Percentiles rank a stretch among this genome's conserved stretches.
These are phyloP conservation scores for Pachyseris speciosa DNA, from an alignment of 64 coral and sea anemone genomes.

Conservation along the genomic window DNA sequence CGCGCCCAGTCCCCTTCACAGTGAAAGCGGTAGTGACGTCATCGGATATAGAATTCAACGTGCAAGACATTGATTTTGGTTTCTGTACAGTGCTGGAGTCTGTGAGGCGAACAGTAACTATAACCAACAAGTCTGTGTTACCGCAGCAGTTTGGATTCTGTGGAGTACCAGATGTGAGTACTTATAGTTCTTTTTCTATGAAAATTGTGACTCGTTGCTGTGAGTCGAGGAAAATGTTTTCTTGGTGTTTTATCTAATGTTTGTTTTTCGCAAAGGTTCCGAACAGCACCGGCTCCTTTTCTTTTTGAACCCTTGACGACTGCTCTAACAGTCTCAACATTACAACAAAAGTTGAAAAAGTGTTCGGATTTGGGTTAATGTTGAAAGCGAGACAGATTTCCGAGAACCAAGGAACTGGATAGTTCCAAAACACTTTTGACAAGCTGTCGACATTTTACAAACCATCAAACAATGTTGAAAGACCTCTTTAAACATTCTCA, in stretches of 20 bases:
- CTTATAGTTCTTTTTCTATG: background rate
- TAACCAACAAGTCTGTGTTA: conserved; percentile 91
- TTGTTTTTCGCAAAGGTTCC: too few relatives aligned
- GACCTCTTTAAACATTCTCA: too few relatives aligned
- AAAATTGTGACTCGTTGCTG: too few relatives aligned
- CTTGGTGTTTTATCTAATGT: too few relatives aligned
- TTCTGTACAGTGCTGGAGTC: conserved; percentile 92
- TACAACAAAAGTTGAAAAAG: too few relatives aligned
- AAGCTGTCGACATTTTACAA: too few relatives aligned
- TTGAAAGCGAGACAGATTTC: too few relatives aligned
- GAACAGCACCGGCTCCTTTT: background rate
- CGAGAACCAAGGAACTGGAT: too few relatives aligned
- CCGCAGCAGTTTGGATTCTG: conserved; percentile 95
- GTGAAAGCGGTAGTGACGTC: conserved; percentile 85
- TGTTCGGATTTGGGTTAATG: too few relatives aligned
- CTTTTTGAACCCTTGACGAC: background rate
- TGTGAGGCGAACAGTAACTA: conserved; percentile 84
- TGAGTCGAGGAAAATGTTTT: too few relatives aligned
- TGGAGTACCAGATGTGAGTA: conserved; percentile 91
- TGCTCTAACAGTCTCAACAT: background rate
- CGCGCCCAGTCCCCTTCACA: conserved; percentile 89
- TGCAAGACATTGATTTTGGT: conserved; percentile 86
- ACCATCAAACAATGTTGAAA: too few relatives aligned
- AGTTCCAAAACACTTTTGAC: too few relatives aligned
- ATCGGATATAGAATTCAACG: conserved; percentile 94